A percentile compares a stretch with the other conserved stretches of the same genome.
Evolutionary conservation across 2,888 invertebrate genomes (phyloP).

Genomic region (Sarcophaga variegata): DNA sequence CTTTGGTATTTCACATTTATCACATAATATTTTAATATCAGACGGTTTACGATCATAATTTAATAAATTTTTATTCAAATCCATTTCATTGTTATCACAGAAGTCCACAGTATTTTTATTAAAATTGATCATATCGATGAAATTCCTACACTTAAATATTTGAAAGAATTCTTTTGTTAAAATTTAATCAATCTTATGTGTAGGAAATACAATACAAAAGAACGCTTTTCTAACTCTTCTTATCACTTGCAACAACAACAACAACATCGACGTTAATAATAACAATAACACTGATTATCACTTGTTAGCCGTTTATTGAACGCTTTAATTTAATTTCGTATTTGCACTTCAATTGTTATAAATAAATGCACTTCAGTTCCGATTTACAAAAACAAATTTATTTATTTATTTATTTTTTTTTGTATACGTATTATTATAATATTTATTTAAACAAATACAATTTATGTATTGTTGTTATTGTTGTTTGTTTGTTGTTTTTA

Average conservation of each 20-base stretch:
- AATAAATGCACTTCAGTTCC: neutral
- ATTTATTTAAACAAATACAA: conserved; percentile 32
- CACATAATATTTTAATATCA: conserved; percentile 29
- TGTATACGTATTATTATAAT: conserved; percentile 31
- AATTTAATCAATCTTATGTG: neutral
- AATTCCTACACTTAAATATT: neutral
- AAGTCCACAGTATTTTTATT: neutral
- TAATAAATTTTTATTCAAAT: conserved; percentile 44
- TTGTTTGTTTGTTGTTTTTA: conserved; percentile 18
- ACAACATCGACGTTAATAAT: neutral
- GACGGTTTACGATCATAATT: conserved; percentile 33
- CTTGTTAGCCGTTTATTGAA: neutral
- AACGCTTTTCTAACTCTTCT: neutral
- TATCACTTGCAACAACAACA: conserved; percentile 20
- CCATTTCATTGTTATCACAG: conserved; percentile 4
- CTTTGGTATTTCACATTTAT: conserved; percentile 26
- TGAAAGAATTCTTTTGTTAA: neutral
- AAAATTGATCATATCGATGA: neutral
- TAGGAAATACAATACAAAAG: neutral
- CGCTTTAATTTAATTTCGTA: neutral
- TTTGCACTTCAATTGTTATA: neutral
- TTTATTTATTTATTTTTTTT: neutral
- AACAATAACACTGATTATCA: neutral
- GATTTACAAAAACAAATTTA: too few relatives aligned
- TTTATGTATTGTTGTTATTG: conserved; percentile 1